Base-by-base conservation (phyloP, 1,140 invertebrate species). In the Neodiprion pinetum region DNA sequence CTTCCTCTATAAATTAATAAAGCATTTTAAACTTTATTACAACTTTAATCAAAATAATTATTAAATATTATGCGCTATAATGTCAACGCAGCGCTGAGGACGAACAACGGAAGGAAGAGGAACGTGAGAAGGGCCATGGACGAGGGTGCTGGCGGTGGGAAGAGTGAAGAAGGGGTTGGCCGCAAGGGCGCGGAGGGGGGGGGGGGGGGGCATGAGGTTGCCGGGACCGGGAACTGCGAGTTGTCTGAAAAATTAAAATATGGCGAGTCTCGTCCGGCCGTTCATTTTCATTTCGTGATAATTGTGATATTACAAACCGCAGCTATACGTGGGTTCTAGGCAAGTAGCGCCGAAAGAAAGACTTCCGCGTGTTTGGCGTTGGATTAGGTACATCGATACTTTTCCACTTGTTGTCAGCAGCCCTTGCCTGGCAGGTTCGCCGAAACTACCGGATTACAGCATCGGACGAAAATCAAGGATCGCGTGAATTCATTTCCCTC, bases 1-100 rank as follows among this genome's bases (percentile, higher is more conserved):
- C 80, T 83, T 83, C 82, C 80, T 84, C 87, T 88, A 88, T 88
- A 88, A 88, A 88, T 88, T 88, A 88, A 88, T 88, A 88, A 88
- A 88, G 87, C 87, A 88, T 87, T 84, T 84, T 83, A 85, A 88
- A 88, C 86, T 87, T 88, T 88, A 88, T 88, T 86, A 87, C 83
- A 86, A 87, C 84, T 88, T 85, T 88, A 88, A 88, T 88, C 84
- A 87, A 88, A 88, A 88, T 88, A 88, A 88, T 88, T 88, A 88
- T 88, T 88, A 88, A 88, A 88, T 88, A 88, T 88, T 88, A 88
- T 87, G 85, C 84, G 75, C 80, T 76, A 83, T 85, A 85, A 83
- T 86, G 85, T 87, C 87, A 87, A 86, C 85, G 80, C 80, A 77
- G 8, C 72, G 73, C 73, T 76, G 61, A 72, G 75, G 67, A 74